Conservation (phyloP, 2,797 vertebrate genomes). For the Stomatorhinus walkeri region DNA sequence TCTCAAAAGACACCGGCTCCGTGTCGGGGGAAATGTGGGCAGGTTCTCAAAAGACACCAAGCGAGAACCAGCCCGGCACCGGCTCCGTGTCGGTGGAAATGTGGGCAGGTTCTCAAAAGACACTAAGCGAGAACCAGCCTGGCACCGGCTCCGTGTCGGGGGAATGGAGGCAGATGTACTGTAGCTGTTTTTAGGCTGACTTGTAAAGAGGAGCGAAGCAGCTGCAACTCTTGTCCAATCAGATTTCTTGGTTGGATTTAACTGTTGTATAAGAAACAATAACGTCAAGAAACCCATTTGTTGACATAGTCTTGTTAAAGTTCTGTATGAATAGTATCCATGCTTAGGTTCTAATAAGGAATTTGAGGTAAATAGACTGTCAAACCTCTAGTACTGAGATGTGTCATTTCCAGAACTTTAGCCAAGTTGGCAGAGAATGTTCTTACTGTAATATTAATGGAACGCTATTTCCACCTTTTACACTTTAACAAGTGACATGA, state of each 20-base stretch:
- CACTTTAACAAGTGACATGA: not conserved
- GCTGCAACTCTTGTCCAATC: not conserved
- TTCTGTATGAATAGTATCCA: not conserved
- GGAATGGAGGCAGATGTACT: not conserved
- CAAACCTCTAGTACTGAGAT: not conserved
- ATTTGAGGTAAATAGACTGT: not conserved
- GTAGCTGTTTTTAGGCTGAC: too few species aligned
- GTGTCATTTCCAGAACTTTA: not conserved
- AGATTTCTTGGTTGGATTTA: not conserved
- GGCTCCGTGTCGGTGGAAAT: too few species aligned
- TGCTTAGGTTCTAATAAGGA: not conserved
- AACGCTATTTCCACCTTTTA: not conserved
- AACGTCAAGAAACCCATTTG: not conserved
- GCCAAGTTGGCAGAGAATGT: not conserved
- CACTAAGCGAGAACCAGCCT: too few species aligned
- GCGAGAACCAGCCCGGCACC: too few species aligned
- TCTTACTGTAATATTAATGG: not conserved
- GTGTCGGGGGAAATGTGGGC: not conserved
- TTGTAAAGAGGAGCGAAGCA: not conserved
- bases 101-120: too few species aligned
- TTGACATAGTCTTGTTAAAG: not conserved
- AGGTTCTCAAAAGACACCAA: too few species aligned
- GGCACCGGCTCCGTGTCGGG: not conserved
- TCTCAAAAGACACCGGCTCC: not conserved
- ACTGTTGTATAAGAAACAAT: not conserved